Conservation (phyloP, 2,888 invertebrate genomes). For the Clitarchus hookeri region DNA sequence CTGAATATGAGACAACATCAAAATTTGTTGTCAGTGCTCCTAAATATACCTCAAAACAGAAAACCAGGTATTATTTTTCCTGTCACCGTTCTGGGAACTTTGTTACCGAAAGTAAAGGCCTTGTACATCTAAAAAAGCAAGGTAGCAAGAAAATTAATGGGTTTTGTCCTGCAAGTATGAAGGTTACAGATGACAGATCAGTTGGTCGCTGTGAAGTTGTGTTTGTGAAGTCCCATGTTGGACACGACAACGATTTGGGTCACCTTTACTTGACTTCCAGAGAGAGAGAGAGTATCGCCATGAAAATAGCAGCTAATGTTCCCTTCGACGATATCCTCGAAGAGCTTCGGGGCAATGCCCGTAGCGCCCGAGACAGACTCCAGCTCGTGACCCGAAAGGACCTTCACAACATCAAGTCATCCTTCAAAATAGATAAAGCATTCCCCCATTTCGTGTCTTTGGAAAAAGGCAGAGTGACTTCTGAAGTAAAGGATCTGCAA, state of each 20-base stretch:
- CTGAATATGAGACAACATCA: not conserved
- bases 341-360: not conserved
- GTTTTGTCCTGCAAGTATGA: not conserved
- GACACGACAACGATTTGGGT: not conserved
- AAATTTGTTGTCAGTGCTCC: not conserved
- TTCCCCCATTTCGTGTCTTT: not conserved
- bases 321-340: not conserved
- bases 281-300: not conserved
- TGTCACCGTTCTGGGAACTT: constrained; percentile 14
- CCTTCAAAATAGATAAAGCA: not conserved
- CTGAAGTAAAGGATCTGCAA: not conserved
- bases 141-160: constrained; percentile 9
- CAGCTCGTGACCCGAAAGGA: not conserved
- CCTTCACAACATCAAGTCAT: constrained; percentile 1
- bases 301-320: not conserved
- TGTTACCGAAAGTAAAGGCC: not conserved
- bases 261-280: not conserved
- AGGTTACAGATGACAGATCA: not conserved
- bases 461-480: not conserved
- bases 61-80: not conserved
- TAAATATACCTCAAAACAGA: not conserved
- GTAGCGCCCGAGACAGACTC: not conserved
- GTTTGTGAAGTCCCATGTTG: not conserved
- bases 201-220: not conserved
- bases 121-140: not conserved